phyloP scores from a whole-genome alignment of 2,797 vertebrate genomes.

The Gobionotothen gibberifrons region DNA sequence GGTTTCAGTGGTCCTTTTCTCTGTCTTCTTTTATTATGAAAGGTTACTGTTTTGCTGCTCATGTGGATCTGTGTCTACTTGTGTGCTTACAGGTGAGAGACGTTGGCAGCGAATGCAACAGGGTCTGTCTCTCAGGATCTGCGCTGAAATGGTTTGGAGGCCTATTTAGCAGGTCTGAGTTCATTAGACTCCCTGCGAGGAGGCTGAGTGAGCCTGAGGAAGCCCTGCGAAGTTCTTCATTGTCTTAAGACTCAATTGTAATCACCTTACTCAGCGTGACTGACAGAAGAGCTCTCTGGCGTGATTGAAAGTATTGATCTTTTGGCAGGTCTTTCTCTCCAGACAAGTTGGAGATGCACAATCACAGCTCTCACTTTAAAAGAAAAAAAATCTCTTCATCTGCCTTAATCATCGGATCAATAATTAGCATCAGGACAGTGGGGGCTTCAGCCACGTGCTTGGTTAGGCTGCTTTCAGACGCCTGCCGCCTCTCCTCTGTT shows the following conservation, averaged over 20 bases:
- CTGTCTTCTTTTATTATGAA: slow-evolving; percentile 42
- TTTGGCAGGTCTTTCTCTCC: slow-evolving; percentile 86
- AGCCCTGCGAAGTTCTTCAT: slow-evolving; percentile 91
- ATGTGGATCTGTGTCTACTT: slow-evolving; percentile 12
- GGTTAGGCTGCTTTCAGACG: slow-evolving; percentile 83
- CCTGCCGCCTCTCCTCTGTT: slow-evolving; percentile 55
- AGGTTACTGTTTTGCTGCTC: slow-evolving; percentile 39
- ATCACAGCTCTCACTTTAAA: slow-evolving; percentile 89
- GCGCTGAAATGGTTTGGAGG: slow-evolving; percentile 64
- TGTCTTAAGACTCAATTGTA: slow-evolving; percentile 97
- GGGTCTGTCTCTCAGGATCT: slow-evolving; percentile 45
- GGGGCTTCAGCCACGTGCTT: slow-evolving; percentile 86
- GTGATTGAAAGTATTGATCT: slow-evolving; percentile 98
- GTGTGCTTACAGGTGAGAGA: slow-evolving; percentile 46
- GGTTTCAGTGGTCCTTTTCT: slow-evolving; percentile 42
- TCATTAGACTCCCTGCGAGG: slow-evolving; percentile 90
- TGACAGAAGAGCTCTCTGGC: slow-evolving; percentile 92
- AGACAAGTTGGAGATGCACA: slow-evolving; percentile 89
- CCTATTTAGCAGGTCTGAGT: slow-evolving; percentile 86
- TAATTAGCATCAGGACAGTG: slow-evolving; percentile 91
- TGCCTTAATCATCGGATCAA: slow-evolving; percentile 97
- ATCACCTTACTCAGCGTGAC: slow-evolving; percentile 94
- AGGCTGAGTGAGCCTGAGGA: slow-evolving; percentile 88
- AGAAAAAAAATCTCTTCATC: slow-evolving; percentile 90
- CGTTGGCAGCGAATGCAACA: slow-evolving; percentile 24